These are phyloP conservation scores for Nannoperca obscura DNA, from an alignment of 2,797 vertebrate species.

Conservation along the genomic window DNA sequence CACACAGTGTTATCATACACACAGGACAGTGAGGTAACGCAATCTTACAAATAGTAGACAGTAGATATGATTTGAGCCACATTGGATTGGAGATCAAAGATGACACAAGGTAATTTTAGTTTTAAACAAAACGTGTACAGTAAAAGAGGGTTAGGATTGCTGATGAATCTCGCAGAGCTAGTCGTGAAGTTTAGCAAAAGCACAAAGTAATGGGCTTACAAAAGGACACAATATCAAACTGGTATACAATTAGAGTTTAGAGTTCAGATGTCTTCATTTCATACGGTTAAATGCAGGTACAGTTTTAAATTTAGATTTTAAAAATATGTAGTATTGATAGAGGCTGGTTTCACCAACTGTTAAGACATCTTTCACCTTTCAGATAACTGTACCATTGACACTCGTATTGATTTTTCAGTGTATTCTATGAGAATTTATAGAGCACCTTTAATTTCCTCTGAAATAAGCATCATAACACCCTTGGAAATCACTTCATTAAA, in stretches of 20 bases:
- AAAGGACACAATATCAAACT: slow-evolving; percentile 21
- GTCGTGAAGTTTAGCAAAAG: slow-evolving; percentile 35
- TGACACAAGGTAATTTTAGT: slow-evolving; percentile 14
- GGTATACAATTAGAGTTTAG: slow-evolving; percentile 17
- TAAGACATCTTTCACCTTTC: neutral
- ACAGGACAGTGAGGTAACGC: slow-evolving; percentile 27
- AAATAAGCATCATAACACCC: neutral
- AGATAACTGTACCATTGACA: neutral
- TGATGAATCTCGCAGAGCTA: slow-evolving; percentile 35
- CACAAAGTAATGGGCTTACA: slow-evolving; percentile 22
- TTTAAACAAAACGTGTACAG: slow-evolving; percentile 21
- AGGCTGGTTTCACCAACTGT: neutral
- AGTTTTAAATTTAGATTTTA: neutral
- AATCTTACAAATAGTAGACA: slow-evolving; percentile 21
- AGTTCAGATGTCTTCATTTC: slow-evolving; percentile 5
- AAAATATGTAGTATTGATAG: neutral
- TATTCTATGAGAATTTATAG: neutral
- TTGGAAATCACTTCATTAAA: neutral
- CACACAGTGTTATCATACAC: slow-evolving; percentile 20
- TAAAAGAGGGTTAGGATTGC: neutral
- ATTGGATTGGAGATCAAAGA: slow-evolving; percentile 35
- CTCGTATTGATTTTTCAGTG: neutral
- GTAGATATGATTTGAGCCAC: too few relatives aligned
- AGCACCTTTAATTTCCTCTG: neutral
- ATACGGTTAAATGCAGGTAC: neutral